Conservation (phyloP, 2,797 vertebrate species). For the Melanotaenia nigrans region DNA sequence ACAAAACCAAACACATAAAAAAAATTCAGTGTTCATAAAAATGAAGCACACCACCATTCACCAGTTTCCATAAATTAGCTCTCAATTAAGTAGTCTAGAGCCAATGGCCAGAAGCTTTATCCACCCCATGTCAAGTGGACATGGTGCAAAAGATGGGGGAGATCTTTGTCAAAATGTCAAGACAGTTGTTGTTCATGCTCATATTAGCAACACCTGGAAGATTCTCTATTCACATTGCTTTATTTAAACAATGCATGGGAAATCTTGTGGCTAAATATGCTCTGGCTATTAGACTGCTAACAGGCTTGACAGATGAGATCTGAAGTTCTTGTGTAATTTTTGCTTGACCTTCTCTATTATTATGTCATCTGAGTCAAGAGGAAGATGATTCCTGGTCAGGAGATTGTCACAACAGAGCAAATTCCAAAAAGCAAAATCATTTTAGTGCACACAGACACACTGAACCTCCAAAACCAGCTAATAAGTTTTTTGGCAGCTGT, state of each 20-base stretch:
- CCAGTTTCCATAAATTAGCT: not conserved
- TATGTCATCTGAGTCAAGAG: constrained; percentile 21
- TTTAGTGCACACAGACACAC: constrained; percentile 1
- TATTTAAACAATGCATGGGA: not conserved
- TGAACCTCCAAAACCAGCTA: not conserved
- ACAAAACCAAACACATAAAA: not conserved
- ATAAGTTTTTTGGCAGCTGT: constrained; percentile 9
- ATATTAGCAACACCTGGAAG: not conserved
- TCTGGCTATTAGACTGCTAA: constrained; percentile 11
- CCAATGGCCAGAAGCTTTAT: not conserved
- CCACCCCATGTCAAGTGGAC: not conserved
- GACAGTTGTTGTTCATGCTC: not conserved
- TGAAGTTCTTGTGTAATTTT: constrained; percentile 12
- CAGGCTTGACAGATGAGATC: constrained; percentile 4
- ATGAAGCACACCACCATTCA: not conserved
- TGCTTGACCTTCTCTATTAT: constrained; percentile 25
- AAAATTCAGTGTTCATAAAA: not conserved
- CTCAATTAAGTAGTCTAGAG: not conserved
- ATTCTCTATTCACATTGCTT: too few species aligned
- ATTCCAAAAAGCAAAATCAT: constrained; percentile 15
- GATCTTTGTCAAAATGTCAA: constrained; percentile 2
- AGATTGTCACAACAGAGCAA: constrained; percentile 8
- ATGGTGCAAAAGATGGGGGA: not conserved
- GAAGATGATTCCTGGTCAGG: constrained; percentile 14
- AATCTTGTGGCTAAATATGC: constrained; percentile 7